Evolutionary conservation across 2,888 invertebrate genomes (phyloP).

Genomic region (Chalcosyrphus nemorum): DNA sequence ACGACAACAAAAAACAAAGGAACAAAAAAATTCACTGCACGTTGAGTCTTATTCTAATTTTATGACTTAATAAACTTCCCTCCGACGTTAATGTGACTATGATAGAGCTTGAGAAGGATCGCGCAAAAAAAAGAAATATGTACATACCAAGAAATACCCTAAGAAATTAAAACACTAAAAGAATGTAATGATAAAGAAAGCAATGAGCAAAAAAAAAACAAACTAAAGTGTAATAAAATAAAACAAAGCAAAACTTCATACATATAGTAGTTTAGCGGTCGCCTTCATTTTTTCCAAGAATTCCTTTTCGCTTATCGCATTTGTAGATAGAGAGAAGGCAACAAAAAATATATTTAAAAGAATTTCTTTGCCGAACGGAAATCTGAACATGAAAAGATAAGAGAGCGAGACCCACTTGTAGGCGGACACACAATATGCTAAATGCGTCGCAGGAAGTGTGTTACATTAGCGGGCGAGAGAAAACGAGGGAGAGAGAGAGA

Average conservation of each 20-base stretch:
- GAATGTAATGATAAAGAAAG: constrained; percentile 49
- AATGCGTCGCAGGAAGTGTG: constrained; percentile 37
- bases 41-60: constrained; percentile 67
- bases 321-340: constrained; percentile 3
- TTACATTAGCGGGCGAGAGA: not conserved
- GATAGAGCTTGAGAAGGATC: constrained; percentile 15
- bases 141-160: not conserved
- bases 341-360: constrained; percentile 2
- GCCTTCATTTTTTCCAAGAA: constrained; percentile 8
- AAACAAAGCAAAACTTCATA: constrained; percentile 32
- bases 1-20: not conserved
- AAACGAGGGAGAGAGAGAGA: not conserved
- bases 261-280: not conserved
- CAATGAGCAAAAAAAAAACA: no score
- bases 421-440: constrained; percentile 25
- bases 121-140: not conserved
- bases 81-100: constrained; percentile 64
- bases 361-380: constrained; percentile 36
- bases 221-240: not conserved
- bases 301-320: constrained; percentile 15
- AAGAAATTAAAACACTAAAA: constrained; percentile 41
- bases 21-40: constrained; percentile 57
- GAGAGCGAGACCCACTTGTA: constrained; percentile 14
- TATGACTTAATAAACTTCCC: constrained; percentile 71
- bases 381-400: constrained; percentile 49